phyloP scores from a whole-genome alignment of 2,797 vertebrate genomes.

The Enteromius trimaculatus region DNA sequence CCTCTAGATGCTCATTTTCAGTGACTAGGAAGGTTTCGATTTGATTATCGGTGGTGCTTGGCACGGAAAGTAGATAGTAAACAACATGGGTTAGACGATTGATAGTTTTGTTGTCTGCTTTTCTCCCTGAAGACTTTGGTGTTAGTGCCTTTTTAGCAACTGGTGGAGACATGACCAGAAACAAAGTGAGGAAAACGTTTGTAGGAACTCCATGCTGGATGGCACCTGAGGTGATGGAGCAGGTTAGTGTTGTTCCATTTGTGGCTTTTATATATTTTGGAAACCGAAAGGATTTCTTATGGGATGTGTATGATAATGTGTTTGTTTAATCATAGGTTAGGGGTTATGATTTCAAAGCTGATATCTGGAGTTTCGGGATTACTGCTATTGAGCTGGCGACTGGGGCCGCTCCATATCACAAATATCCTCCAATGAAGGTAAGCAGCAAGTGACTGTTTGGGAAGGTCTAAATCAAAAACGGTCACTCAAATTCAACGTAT shows the following conservation, averaged over 20 bases:
- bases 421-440: constrained; percentile 98
- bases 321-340: constrained; percentile 79
- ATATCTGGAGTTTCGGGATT: constrained; percentile 98
- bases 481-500: too few species aligned
- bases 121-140: constrained; percentile 83
- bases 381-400: constrained; percentile 95
- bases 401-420: constrained; percentile 95
- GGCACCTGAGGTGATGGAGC: constrained; percentile 98
- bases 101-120: constrained; percentile 1
- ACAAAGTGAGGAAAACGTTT: constrained; percentile 98
- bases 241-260: constrained; percentile 75
- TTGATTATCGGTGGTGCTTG: background rate
- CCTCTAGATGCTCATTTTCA: background rate
- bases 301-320: background rate
- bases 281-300: background rate
- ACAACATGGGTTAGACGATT: background rate
- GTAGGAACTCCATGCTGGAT: constrained; percentile 99
- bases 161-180: constrained; percentile 95
- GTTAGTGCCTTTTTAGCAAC: constrained; percentile 96
- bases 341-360: constrained; percentile 97
- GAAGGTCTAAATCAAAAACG: background rate
- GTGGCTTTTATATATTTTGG: constrained; percentile 2
- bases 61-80: background rate
- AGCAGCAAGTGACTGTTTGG: constrained; percentile 32
- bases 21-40: background rate